A percentile compares a stretch with the other conserved stretches of the same genome.
These are phyloP conservation scores for Acrossocheilus wenchowensis DNA, from an alignment of 2,797 vertebrate species.

Conservation along the genomic window DNA sequence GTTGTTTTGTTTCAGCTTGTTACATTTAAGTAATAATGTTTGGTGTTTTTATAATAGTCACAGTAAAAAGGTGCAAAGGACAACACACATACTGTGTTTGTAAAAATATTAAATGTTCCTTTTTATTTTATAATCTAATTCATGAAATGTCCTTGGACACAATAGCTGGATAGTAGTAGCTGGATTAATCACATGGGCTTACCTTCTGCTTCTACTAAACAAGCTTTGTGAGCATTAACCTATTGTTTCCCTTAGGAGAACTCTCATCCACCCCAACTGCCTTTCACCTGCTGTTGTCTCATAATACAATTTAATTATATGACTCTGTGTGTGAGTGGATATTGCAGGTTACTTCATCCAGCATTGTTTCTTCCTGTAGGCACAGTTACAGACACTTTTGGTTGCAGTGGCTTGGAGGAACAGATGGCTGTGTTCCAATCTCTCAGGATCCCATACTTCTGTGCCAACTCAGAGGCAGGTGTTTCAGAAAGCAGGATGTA, in stretches of 20 bases:
- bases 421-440: conserved; percentile 76
- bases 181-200: not conserved
- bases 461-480: conserved; percentile 79
- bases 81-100: not conserved
- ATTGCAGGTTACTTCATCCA: not conserved
- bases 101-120: not conserved
- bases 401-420: conserved; percentile 64
- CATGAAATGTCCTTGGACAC: not conserved
- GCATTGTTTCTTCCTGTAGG: not conserved
- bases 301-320: not conserved
- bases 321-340: not conserved
- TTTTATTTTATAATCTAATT: not conserved
- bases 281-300: not conserved
- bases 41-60: not conserved
- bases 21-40: not conserved
- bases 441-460: conserved; percentile 66
- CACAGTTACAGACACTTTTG: conserved; percentile 40
- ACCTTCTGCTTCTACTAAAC: not conserved
- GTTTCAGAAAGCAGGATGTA: conserved; percentile 76
- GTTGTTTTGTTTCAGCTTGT: not conserved
- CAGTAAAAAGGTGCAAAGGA: not conserved
- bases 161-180: not conserved
- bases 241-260: not conserved
- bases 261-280: not conserved
- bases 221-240: not conserved